phyloP scores from a whole-genome alignment of 1,140 invertebrate species.

The Druon quercuslanigerum region DNA sequence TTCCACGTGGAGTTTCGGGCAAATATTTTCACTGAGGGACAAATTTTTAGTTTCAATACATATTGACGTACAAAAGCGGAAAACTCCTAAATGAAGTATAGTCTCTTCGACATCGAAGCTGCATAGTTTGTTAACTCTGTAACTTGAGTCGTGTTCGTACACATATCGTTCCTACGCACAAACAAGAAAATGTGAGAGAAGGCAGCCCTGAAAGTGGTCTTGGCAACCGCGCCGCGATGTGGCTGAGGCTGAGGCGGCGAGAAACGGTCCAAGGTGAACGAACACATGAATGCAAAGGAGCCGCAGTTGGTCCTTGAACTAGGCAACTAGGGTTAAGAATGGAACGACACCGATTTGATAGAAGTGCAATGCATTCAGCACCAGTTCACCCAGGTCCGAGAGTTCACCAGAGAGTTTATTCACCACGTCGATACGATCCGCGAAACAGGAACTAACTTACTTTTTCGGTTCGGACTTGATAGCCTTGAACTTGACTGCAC shows the following conservation, averaged over 20 bases:
- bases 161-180: not conserved
- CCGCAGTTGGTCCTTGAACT: constrained; percentile 54
- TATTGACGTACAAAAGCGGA: not conserved
- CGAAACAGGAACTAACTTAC: too few species aligned
- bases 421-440: not conserved
- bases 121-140: not conserved
- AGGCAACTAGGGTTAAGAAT: constrained; percentile 51
- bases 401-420: not conserved
- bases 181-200: not conserved
- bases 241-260: not conserved
- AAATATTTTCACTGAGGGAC: too few species aligned
- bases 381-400: not conserved
- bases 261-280: constrained; percentile 42
- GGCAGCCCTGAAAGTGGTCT: constrained; percentile 31
- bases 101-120: not conserved
- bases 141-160: not conserved
- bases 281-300: constrained; percentile 56
- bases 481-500: not conserved
- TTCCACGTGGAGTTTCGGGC: too few species aligned
- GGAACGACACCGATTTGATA: constrained; percentile 41
- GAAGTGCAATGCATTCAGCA: constrained; percentile 8
- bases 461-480: not conserved
- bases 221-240: constrained; percentile 24
- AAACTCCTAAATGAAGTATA: not conserved
- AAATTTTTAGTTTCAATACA: too few species aligned